These are phyloP conservation scores for Oryzaephilus surinamensis DNA, from an alignment of 1,140 invertebrate species.

Conservation along the genomic window DNA sequence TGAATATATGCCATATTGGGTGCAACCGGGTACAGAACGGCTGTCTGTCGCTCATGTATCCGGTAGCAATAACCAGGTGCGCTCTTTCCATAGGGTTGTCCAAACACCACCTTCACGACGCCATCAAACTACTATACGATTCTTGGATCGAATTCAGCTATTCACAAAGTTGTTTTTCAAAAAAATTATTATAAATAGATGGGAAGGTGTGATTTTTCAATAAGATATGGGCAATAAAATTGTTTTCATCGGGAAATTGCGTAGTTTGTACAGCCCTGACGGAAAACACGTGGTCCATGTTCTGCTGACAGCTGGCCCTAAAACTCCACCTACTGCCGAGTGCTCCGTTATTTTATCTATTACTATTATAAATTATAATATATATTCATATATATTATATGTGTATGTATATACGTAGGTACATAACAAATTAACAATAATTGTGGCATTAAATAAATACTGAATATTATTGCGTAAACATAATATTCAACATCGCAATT, in stretches of 20 bases:
- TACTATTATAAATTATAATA: too few relatives aligned
- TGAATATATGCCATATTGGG: conserved; percentile 21
- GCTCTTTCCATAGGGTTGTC: conserved; percentile 18
- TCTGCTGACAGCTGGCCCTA: conserved; percentile 17
- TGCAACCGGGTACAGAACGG: conserved; percentile 17
- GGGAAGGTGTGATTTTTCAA: not conserved
- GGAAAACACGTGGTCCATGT: conserved; percentile 18
- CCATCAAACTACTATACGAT: too few relatives aligned
- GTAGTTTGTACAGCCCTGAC: conserved; percentile 4
- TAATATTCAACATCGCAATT: too few relatives aligned
- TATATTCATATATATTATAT: too few relatives aligned
- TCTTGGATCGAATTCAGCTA: too few relatives aligned
- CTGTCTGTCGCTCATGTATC: conserved; percentile 22
- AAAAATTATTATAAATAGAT: conserved; percentile 1
- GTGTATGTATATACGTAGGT: too few relatives aligned
- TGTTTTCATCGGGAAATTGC: too few relatives aligned
- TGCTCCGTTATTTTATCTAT: conserved; percentile 8
- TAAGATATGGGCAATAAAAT: too few relatives aligned
- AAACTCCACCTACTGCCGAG: conserved; percentile 13
- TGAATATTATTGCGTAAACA: too few relatives aligned
- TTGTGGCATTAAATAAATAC: too few relatives aligned
- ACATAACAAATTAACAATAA: too few relatives aligned
- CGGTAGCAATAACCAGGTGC: conserved; percentile 22
- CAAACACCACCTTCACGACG: conserved; percentile 5
- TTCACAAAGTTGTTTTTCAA: too few relatives aligned